These are phyloP conservation scores for Malurus cyaneus DNA, from an alignment of 2,113 vertebrate genomes.

Conservation along the genomic window DNA sequence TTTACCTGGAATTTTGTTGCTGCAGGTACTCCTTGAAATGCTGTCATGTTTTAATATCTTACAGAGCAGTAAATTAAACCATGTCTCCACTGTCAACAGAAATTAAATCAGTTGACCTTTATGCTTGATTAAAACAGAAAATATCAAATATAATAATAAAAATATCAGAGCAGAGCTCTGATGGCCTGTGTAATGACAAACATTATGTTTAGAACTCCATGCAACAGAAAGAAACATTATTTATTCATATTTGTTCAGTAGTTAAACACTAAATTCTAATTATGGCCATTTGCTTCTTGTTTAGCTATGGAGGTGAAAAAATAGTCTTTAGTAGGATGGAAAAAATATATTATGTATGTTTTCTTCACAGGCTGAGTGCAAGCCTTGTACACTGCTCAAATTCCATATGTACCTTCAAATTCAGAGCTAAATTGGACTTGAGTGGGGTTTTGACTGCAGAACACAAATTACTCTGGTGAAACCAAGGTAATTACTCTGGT, in stretches of 20 bases:
- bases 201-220: not conserved
- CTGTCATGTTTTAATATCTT: not conserved
- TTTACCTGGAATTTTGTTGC: not conserved
- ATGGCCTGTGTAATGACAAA: not conserved
- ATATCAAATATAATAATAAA: not conserved
- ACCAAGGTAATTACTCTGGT: not conserved
- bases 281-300: not conserved
- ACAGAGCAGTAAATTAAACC: not conserved
- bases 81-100: not conserved
- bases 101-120: not conserved
- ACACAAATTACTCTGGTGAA: not conserved
- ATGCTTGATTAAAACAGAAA: not conserved
- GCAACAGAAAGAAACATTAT: not conserved
- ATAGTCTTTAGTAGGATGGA: not conserved
- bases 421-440: not conserved
- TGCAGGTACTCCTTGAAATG: not conserved
- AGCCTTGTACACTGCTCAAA: not conserved
- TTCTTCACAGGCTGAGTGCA: not conserved
- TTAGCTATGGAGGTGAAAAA: not conserved
- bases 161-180: not conserved
- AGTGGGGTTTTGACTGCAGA: not conserved
- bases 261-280: not conserved
- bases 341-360: not conserved
- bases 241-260: rapidly evolving
- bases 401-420: not conserved